Evolutionary conservation across 2,113 vertebrate genomes (phyloP).

Genomic region (Scatophagus argus): DNA sequence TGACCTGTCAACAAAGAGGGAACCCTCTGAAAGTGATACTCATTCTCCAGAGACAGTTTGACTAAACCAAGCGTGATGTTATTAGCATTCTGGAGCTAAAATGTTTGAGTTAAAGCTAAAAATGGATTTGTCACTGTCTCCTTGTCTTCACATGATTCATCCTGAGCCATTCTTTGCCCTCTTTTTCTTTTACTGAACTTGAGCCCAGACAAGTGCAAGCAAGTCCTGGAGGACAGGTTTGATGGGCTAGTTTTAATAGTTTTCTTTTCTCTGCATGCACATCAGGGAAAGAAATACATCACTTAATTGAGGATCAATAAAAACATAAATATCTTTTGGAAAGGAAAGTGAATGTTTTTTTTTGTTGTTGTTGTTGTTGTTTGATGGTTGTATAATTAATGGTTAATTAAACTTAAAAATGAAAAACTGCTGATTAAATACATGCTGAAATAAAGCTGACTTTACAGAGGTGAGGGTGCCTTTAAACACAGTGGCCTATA

Average conservation of each 20-base stretch:
- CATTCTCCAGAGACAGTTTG: constrained; percentile 56
- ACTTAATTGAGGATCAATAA: constrained; percentile 1
- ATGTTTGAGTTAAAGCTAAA: constrained; percentile 77
- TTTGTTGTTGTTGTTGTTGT: neutral
- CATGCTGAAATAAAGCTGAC: neutral
- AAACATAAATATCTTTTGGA: constrained; percentile 12
- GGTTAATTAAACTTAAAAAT: neutral
- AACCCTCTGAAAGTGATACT: constrained; percentile 79
- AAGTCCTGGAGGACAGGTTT: constrained; percentile 70
- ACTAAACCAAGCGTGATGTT: constrained; percentile 75
- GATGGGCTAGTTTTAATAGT: constrained; percentile 79
- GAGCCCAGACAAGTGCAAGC: constrained; percentile 77
- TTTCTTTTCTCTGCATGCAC: constrained; percentile 60
- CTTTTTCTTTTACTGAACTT: constrained; percentile 61
- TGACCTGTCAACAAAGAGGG: constrained; percentile 59
- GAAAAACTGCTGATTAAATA: neutral
- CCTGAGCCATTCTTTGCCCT: constrained; percentile 53
- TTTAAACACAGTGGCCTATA: constrained; percentile 28
- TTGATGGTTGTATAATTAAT: neutral
- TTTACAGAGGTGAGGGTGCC: constrained; percentile 17
- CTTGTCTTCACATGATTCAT: constrained; percentile 76
- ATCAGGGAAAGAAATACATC: neutral
- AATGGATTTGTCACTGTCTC: constrained; percentile 82
- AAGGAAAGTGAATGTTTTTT: neutral
- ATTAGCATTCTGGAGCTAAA: constrained; percentile 80